Evolutionary conservation across 35 echinoderm and acorn worm species (phyloP).

Genomic region (Lytechinus variegatus): DNA sequence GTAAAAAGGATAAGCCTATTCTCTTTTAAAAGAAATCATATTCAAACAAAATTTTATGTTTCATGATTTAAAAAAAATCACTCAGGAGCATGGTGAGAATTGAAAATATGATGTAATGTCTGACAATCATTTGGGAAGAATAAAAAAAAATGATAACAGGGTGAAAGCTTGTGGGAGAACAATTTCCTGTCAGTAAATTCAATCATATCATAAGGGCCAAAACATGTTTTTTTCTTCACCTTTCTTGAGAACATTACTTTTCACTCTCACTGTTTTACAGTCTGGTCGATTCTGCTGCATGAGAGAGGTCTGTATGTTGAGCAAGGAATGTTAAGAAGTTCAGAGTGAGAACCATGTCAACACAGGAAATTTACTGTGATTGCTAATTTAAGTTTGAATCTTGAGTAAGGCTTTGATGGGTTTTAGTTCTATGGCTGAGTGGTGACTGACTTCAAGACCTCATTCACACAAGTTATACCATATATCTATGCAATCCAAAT

Average conservation of each 20-base stretch:
- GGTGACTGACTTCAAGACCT: constrained; percentile 9
- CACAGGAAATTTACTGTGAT: constrained; percentile 6
- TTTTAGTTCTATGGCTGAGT: constrained; percentile 5
- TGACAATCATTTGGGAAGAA: neutral
- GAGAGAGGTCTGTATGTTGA: neutral
- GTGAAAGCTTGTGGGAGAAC: constrained; percentile 33
- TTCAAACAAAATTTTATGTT: neutral
- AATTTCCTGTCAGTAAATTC: constrained; percentile 37
- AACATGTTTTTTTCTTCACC: constrained; percentile 43
- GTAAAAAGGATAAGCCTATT: too few relatives aligned
- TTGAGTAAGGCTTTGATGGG: neutral
- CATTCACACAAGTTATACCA: neutral
- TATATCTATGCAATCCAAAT: neutral
- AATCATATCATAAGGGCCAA: constrained; percentile 37
- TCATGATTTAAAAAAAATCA: neutral
- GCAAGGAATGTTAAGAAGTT: neutral
- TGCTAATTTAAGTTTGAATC: neutral
- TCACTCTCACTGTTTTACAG: neutral
- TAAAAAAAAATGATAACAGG: neutral
- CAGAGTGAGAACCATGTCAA: neutral
- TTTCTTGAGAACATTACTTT: neutral
- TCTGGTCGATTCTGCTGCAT: neutral
- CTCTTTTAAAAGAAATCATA: neutral
- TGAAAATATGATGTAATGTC: neutral
- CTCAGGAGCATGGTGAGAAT: neutral